Conservation (phyloP, 1,140 invertebrate species). For the Scaptodrosophila lebanonensis region DNA sequence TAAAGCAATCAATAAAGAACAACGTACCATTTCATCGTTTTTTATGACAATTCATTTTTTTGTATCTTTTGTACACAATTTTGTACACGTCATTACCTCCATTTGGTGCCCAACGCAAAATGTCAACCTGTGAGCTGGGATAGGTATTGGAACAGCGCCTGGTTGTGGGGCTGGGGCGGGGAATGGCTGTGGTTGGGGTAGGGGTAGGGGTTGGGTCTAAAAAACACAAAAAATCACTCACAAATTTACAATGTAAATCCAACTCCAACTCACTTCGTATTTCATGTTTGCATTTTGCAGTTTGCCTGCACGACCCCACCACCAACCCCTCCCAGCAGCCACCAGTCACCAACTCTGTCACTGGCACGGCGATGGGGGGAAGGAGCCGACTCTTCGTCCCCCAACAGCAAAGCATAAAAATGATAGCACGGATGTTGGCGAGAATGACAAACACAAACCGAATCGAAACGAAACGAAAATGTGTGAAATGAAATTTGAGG, state of each 20-base stretch:
- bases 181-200: too few relatives aligned
- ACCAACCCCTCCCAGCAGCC: too few relatives aligned
- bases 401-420: too few relatives aligned
- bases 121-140: constrained; percentile 18
- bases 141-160: too few relatives aligned
- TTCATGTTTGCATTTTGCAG: constrained; percentile 23
- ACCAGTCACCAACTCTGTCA: too few relatives aligned
- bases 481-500: constrained; percentile 66
- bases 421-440: too few relatives aligned
- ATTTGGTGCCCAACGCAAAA: constrained; percentile 18
- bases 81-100: constrained; percentile 41
- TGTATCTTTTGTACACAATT: background rate
- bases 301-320: background rate
- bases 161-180: too few relatives aligned
- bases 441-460: constrained; percentile 34
- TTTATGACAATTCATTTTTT: background rate
- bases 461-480: constrained; percentile 41
- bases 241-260: constrained; percentile 56
- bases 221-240: constrained; percentile 51
- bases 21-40: too few relatives aligned
- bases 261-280: constrained; percentile 28
- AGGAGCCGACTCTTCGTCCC: too few relatives aligned
- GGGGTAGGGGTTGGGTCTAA: constrained; percentile 5
- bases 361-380: too few relatives aligned
- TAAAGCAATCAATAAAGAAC: too few relatives aligned